Evolutionary conservation across 1,140 invertebrate genomes (phyloP), one percentile per base, ranked within the genome.

Genomic region (Drosophila biarmipes): DNA sequence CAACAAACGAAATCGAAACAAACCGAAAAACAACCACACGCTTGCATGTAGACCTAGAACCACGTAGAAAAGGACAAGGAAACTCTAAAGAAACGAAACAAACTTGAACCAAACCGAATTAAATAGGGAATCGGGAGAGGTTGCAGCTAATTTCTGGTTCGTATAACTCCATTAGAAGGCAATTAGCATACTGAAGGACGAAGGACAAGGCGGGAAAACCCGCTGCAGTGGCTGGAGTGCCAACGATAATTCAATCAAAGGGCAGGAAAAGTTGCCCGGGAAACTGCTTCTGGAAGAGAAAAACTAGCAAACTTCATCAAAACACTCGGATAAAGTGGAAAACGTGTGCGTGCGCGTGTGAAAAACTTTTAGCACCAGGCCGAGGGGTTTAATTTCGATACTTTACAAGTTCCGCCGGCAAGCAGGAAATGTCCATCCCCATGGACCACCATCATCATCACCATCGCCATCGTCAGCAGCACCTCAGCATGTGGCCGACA

Each of bases 101-200:
- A 76, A 74, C 14, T 7, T n/a, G n/a, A n/a, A n/a, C n/a, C n/a
- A 27, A 61, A 19, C 15, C 17, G 15, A 37, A 37, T 14, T 68
- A 42, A 73, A 51, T 78, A 66, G 59, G 63, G 76, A 46, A 55
- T 37, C 17, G 17, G n/a, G 40, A 68, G 40, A 68, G 12, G 40
- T 46, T 35, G 61, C 68, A 71, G 82, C 62, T 64, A 81, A 84
- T 82, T 80, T 78, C 71, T 75, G 82, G 87, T 87, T 79, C 81
- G 69, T 78, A 87, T 87, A 90, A 89, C 87, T 89, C 89, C 87
- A 90, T 87, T 90, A 78, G 76, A 63, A 76, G 57, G 35, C 79
- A 51, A 87, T 82, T 82, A 87, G 74, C 66, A 49, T 82, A 86
- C 55, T 38, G 54, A 27, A 73, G 19, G 38, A 58, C 40, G 52